Evolutionary conservation across 2,888 invertebrate genomes (phyloP).

Genomic region (Drosophila affinis): DNA sequence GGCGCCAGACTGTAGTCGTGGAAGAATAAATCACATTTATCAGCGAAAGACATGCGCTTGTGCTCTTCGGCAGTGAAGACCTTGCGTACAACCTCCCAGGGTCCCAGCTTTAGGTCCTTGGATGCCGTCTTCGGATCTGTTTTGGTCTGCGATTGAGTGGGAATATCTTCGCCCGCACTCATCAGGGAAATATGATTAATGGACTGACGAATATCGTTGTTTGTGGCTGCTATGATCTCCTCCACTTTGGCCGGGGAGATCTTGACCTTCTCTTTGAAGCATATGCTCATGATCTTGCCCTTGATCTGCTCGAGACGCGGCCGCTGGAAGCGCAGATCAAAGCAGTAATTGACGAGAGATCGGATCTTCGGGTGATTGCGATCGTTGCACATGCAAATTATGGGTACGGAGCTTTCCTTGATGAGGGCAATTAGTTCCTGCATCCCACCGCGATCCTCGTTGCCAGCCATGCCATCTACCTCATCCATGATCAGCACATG

Average conservation of each 20-base stretch:
- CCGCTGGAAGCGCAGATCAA: conserved; percentile 93
- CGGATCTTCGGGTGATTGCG: conserved; percentile 96
- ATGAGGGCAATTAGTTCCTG: conserved; percentile 97
- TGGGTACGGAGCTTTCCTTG: conserved; percentile 93
- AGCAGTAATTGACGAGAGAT: conserved; percentile 96
- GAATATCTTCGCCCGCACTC: conserved; percentile 86
- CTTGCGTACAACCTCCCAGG: conserved; percentile 96
- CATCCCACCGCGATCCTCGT: conserved; percentile 98
- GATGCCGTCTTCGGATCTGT: conserved; percentile 84
- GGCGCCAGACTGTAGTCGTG: conserved; percentile 98
- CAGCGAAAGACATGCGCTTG: conserved; percentile 90
- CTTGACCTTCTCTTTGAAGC: conserved; percentile 94
- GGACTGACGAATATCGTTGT: conserved; percentile 96
- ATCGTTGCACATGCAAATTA: conserved; percentile 99
- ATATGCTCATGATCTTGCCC: conserved; percentile 95
- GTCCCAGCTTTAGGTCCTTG: conserved; percentile 95
- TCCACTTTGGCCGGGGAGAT: conserved; percentile 90
- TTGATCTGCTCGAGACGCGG: conserved; percentile 96
- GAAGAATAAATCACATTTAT: conserved; percentile 96
- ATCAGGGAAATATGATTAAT: conserved; percentile 95
- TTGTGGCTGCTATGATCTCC: conserved; percentile 93
- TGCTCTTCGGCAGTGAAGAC: conserved; percentile 93
- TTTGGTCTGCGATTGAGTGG: background rate
- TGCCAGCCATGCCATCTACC: conserved; percentile 99
- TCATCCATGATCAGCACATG: conserved; percentile 99